A percentile compares a stretch with the other conserved stretches of the same genome.
phyloP scores from a whole-genome alignment of 2,113 vertebrate genomes.

The Oncorhynchus gorbuscha region DNA sequence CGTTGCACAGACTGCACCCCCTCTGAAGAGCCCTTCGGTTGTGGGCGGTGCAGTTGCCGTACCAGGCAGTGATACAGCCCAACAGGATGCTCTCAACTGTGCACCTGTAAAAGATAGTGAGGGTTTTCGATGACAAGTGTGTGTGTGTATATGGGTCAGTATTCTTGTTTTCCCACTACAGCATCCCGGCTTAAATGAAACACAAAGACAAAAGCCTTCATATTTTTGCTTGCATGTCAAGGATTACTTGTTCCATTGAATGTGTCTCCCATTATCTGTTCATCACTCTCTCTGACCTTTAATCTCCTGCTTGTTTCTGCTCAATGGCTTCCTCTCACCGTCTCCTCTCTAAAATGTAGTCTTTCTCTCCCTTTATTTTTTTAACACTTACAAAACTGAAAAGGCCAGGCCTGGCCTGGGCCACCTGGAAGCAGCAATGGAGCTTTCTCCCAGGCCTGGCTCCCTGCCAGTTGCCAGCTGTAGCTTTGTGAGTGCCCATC shows the following conservation, averaged over 20 bases:
- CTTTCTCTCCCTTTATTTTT: constrained; percentile 79
- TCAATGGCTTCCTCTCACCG: constrained; percentile 80
- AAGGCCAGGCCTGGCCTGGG: constrained; percentile 77
- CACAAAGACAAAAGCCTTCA: constrained; percentile 85
- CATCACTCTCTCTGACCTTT: constrained; percentile 87
- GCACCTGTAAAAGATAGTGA: no score
- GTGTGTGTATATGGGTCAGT: constrained; percentile 42
- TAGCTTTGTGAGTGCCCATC: constrained; percentile 84
- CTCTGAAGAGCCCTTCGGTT: no score
- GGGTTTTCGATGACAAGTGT: no score
- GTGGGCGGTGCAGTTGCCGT: no score
- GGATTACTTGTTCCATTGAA: constrained; percentile 86
- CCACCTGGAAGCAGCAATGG: constrained; percentile 86
- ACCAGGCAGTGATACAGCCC: no score
- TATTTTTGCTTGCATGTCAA: constrained; percentile 83
- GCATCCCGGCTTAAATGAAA: constrained; percentile 77
- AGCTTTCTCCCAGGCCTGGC: constrained; percentile 78
- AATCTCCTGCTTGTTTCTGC: constrained; percentile 86
- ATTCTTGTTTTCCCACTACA: constrained; percentile 70
- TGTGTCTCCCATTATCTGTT: constrained; percentile 82
- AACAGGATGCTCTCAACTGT: no score
- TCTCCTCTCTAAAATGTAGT: constrained; percentile 76
- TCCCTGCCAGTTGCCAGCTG: constrained; percentile 87
- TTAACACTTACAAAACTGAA: constrained; percentile 88
- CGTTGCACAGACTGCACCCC: no score